phyloP scores from a whole-genome alignment of 2,888 invertebrate species.

The Erynnis tages region DNA sequence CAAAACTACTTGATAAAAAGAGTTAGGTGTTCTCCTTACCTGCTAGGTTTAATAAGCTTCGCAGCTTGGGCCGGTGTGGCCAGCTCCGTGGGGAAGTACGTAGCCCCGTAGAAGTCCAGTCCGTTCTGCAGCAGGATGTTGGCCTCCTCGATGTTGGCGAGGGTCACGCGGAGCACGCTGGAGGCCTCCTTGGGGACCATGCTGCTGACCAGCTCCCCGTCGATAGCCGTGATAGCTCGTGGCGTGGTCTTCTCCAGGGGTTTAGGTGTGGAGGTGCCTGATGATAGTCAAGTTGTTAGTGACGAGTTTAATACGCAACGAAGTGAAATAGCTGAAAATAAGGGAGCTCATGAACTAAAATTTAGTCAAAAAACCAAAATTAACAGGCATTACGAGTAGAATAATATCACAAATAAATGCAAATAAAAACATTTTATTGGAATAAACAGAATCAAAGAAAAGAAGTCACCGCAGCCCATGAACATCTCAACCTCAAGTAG shows the following conservation, averaged over 20 bases:
- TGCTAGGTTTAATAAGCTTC: constrained; percentile 79
- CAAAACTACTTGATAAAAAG: too few species aligned
- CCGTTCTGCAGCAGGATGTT: constrained; percentile 91
- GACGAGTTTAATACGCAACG: too few species aligned
- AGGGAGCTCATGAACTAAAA: too few species aligned
- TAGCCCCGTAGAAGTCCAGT: constrained; percentile 93
- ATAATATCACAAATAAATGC: too few species aligned
- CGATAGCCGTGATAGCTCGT: constrained; percentile 66
- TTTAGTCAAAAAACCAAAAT: too few species aligned
- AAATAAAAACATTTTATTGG: too few species aligned
- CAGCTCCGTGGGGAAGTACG: constrained; percentile 92
- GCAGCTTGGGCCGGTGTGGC: constrained; percentile 84
- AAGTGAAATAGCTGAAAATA: too few species aligned
- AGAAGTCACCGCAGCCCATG: too few species aligned
- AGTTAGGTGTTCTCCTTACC: too few species aligned
- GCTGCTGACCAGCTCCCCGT: constrained; percentile 72
- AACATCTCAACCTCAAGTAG: too few species aligned
- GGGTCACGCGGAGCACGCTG: constrained; percentile 86
- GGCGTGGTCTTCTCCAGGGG: constrained; percentile 63
- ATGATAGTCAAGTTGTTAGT: constrained; percentile 9
- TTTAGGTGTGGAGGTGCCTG: constrained; percentile 72
- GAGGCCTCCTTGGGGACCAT: constrained; percentile 82
- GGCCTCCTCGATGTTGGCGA: constrained; percentile 89
- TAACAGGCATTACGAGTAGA: too few species aligned
- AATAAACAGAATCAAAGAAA: too few species aligned